Evolutionary conservation across 2,888 invertebrate species (phyloP).

Genomic region (Tachina grossa): DNA sequence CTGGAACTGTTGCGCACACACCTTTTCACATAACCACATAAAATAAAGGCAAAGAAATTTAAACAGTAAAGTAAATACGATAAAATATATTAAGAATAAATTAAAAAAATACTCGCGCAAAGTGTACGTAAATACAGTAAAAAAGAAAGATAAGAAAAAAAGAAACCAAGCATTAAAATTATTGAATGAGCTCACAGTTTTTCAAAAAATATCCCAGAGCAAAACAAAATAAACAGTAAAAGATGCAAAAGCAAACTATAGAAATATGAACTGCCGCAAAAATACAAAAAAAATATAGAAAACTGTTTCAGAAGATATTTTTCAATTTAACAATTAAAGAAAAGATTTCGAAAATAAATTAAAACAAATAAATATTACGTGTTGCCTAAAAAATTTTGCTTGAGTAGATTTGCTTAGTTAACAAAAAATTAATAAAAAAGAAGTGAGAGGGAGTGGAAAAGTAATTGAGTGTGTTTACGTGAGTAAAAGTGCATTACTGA

Average conservation of each 20-base stretch:
- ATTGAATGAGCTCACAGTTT: slow-evolving; percentile 61
- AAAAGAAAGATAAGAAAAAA: slow-evolving; percentile 48
- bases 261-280: slow-evolving; percentile 25
- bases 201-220: slow-evolving; percentile 34
- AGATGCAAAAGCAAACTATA: slow-evolving; percentile 42
- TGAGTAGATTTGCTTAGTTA: slow-evolving; percentile 37
- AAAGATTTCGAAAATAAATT: slow-evolving; percentile 9
- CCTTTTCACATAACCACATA: slow-evolving; percentile 59
- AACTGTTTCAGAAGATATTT: neutral
- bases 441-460: slow-evolving; percentile 10
- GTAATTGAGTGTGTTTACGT: slow-evolving; percentile 46
- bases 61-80: slow-evolving; percentile 42
- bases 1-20: slow-evolving; percentile 72
- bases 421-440: neutral
- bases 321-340: neutral
- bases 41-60: slow-evolving; percentile 27
- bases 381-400: slow-evolving; percentile 30
- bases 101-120: slow-evolving; percentile 39
- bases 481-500: slow-evolving; percentile 57
- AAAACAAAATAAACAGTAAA: slow-evolving; percentile 55
- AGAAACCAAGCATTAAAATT: slow-evolving; percentile 45
- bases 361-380: slow-evolving; percentile 39
- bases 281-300: neutral
- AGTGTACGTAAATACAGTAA: slow-evolving; percentile 48
- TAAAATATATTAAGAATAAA: slow-evolving; percentile 31